Conservation (phyloP, 2,888 invertebrate species). For the Apamea epomidion region DNA sequence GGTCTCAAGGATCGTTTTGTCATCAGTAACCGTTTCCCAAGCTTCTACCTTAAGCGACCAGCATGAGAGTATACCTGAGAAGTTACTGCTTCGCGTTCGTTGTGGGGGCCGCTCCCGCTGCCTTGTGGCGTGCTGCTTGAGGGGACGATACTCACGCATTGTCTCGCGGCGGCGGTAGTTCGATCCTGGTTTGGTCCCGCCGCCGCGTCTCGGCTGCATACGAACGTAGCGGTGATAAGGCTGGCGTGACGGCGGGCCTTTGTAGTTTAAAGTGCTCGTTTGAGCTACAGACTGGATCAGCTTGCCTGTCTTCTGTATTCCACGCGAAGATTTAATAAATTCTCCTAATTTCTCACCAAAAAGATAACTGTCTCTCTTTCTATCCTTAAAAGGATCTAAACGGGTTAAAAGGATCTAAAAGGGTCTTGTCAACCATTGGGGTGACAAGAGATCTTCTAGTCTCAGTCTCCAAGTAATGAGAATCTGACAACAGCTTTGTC, state of each 20-base stretch:
- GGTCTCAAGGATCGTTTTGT: too few relatives aligned
- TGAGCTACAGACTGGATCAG: not conserved
- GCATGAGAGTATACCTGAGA: too few relatives aligned
- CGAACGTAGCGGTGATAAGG: not conserved
- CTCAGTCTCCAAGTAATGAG: constrained; percentile 7
- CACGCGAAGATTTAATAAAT: constrained; percentile 7
- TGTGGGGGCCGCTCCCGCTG: too few relatives aligned
- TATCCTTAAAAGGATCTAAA: constrained; percentile 6
- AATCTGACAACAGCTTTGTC: constrained; percentile 12
- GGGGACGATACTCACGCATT: too few relatives aligned
- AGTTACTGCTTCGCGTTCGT: too few relatives aligned
- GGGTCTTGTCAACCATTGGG: constrained; percentile 7
- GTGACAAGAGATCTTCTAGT: constrained; percentile 5
- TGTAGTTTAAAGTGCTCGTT: not conserved
- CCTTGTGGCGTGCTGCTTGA: too few relatives aligned
- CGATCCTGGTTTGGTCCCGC: too few relatives aligned
- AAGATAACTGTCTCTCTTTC: constrained; percentile 1
- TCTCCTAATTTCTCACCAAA: constrained; percentile 8
- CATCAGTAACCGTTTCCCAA: too few relatives aligned
- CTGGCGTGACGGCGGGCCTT: constrained; percentile 7
- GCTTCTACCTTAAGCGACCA: too few relatives aligned
- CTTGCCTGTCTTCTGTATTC: constrained; percentile 2
- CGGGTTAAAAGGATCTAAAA: constrained; percentile 7
- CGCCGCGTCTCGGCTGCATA: constrained; percentile 7
- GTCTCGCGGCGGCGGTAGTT: too few relatives aligned